Percentiles rank a stretch among this genome's conserved stretches.
These are phyloP conservation scores for Gnathochromis pfefferi DNA, from an alignment of 2,113 vertebrate genomes.

Conservation along the genomic window DNA sequence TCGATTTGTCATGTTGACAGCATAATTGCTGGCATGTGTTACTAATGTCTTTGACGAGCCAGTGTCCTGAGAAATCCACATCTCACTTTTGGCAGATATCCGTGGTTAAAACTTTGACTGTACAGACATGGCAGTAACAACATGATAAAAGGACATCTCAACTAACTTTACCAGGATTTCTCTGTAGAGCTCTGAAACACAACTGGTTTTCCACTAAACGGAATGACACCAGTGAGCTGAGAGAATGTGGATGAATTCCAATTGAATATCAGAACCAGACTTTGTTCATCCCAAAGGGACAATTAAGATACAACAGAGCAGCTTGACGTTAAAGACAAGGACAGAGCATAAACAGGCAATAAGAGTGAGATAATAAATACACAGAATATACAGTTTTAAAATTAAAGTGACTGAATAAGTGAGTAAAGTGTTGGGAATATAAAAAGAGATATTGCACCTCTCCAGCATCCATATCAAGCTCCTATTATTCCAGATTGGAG, in stretches of 20 bases:
- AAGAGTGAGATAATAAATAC: background rate
- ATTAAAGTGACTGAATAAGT: background rate
- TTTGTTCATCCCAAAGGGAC: background rate
- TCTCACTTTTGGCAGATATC: background rate
- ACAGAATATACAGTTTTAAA: background rate
- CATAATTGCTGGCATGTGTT: background rate
- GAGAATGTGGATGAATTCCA: background rate
- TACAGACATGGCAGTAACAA: background rate
- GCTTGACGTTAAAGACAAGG: accelerated
- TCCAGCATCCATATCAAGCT: background rate
- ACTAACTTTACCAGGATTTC: background rate
- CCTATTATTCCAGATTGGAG: background rate
- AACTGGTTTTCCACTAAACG: background rate
- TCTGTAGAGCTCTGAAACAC: background rate
- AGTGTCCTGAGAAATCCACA: background rate
- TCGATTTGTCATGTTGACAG: background rate
- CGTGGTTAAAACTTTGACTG: background rate
- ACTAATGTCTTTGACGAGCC: background rate
- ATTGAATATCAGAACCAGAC: background rate
- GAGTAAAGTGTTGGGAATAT: background rate
- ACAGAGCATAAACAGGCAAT: accelerated
- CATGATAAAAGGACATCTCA: background rate
- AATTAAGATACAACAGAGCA: background rate
- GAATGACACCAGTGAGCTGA: background rate
- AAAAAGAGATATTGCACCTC: background rate